A percentile compares a stretch with the other conserved stretches of the same genome.
phyloP scores from a whole-genome alignment of 2,113 vertebrate genomes.

The Halcyon malimbica region DNA sequence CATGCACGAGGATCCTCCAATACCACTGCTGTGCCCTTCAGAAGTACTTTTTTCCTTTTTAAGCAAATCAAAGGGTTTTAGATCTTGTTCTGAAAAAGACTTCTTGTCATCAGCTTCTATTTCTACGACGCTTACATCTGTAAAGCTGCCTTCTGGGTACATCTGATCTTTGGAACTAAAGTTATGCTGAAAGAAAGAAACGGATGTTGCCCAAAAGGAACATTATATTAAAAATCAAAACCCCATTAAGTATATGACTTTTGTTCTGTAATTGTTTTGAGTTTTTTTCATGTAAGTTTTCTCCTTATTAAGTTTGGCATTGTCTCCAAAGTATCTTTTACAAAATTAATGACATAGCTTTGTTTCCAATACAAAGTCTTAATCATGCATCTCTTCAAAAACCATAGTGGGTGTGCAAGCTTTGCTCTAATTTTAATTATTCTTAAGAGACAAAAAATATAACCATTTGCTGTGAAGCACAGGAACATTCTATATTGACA shows the following conservation, averaged over 20 bases:
- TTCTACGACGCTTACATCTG: slow-evolving; percentile 89
- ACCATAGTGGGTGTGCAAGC: neutral
- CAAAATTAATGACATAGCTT: neutral
- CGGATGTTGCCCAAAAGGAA: neutral
- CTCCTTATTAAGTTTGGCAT: neutral
- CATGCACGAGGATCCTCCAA: slow-evolving; percentile 96
- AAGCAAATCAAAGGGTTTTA: slow-evolving; percentile 84
- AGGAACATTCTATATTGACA: neutral
- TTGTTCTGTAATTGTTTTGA: neutral
- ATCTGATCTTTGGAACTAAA: slow-evolving; percentile 81
- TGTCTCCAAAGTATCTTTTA: neutral
- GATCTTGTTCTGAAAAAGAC: slow-evolving; percentile 83
- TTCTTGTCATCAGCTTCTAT: slow-evolving; percentile 85
- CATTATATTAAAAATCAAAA: neutral
- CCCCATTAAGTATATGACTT: neutral
- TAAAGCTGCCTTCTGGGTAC: slow-evolving; percentile 82
- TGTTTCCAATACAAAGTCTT: neutral
- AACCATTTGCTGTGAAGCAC: neutral
- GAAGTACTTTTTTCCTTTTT: slow-evolving; percentile 92
- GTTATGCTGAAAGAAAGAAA: slow-evolving; percentile 78
- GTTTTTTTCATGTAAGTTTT: neutral
- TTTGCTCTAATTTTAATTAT: neutral
- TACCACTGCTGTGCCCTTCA: slow-evolving; percentile 96
- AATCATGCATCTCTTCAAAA: neutral
- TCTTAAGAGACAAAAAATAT: neutral